Base-by-base conservation (phyloP, 2,797 vertebrate genomes). In the Antennarius maculatus region DNA sequence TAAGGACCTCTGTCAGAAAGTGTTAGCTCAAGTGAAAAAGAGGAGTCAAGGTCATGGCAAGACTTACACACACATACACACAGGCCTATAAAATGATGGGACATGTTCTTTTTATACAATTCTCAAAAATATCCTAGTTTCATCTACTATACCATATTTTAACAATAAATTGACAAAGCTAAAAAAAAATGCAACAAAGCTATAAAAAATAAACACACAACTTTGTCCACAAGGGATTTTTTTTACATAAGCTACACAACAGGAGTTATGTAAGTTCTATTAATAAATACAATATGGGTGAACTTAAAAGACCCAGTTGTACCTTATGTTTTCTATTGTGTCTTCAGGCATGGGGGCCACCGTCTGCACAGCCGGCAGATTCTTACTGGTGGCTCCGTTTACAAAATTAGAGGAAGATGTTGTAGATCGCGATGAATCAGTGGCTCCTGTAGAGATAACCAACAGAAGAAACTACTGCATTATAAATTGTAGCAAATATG, bases 291-390 rank as follows among this genome's bases (percentile, higher is more conserved):
- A 62, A 58, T 29, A 52, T 39, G 12, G 2, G 10, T 28, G 45
- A 58, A 61, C 2, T 42, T 17, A 72, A 34, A 4, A 7, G 45
- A 23, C 11, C 4, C 55, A 43, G 56, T 23, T 54, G 39, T 84
- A 99, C 97, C 97, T 99, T 95, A 96, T 98, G 67, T 94, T 99
- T 88, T 98, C 96, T 62, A 95, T 94, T 8, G 96, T 97, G 89
- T 99, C 97, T 74, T 99, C 97, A 31, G 97, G 98, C 96, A 99
- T 98, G 65, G 97, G 97, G 52, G 96, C 96, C 71, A 99, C 95
- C 0, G 96, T 96, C 87, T 99, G 97, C 55, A 99, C 97, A 17
- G 97, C 97, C 29, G 97, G 98, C 14, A 99, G 96, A 71, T 96
- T 99, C 94, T 97, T 98, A 88, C 97, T 99, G 65, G 96, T 98